Evolutionary conservation across 2,888 invertebrate species (phyloP).

Genomic region (Thymelicus sylvestris): DNA sequence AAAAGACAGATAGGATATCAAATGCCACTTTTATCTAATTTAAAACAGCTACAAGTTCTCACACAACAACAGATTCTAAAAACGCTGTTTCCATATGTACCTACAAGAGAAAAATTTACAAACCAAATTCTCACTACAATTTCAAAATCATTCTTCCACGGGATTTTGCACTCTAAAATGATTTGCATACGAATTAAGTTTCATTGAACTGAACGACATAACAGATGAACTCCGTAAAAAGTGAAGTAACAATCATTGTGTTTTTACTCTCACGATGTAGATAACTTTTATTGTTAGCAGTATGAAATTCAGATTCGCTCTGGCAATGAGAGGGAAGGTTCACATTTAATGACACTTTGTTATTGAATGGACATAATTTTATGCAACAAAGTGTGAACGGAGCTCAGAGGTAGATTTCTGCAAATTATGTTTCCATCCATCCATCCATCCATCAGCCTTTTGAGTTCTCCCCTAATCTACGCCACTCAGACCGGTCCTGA

Average conservation of each 20-base stretch:
- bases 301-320: slow-evolving; percentile 33
- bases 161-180: slow-evolving; percentile 25
- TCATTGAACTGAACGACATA: slow-evolving; percentile 4
- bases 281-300: slow-evolving; percentile 32
- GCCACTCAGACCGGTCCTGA: too few species aligned
- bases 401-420: too few species aligned
- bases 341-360: slow-evolving; percentile 3
- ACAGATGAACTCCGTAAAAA: slow-evolving; percentile 29
- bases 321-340: slow-evolving; percentile 30
- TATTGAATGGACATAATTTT: slow-evolving; percentile 7
- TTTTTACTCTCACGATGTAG: slow-evolving; percentile 37
- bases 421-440: too few species aligned
- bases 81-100: slow-evolving; percentile 28
- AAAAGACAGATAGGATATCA: slow-evolving; percentile 11
- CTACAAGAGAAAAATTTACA: slow-evolving; percentile 7
- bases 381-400: background rate
- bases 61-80: slow-evolving; percentile 14
- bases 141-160: slow-evolving; percentile 3
- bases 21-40: slow-evolving; percentile 22
- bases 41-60: slow-evolving; percentile 3
- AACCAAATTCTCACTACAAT: slow-evolving; percentile 17
- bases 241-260: slow-evolving; percentile 34
- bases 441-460: too few species aligned
- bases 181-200: slow-evolving; percentile 29
- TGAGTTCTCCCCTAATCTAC: too few species aligned